A percentile compares a stretch with the other conserved stretches of the same genome.
Conservation (phyloP, 2,888 invertebrate genomes). For the Tenodera sinensis region DNA sequence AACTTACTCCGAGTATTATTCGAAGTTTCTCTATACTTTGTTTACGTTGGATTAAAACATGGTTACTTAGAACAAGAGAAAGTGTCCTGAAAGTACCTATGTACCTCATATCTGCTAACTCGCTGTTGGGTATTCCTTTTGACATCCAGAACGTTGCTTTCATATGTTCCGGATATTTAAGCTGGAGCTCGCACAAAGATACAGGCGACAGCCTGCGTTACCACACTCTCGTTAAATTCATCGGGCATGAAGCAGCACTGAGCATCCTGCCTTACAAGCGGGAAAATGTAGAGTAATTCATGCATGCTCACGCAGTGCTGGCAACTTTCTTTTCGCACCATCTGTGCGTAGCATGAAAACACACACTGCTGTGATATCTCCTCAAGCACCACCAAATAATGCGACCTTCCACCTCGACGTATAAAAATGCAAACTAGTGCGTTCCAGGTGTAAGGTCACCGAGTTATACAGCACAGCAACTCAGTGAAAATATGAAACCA, state of each 20-base stretch:
- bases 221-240: not conserved
- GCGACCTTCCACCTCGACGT: not conserved
- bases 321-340: not conserved
- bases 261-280: not conserved
- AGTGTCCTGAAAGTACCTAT: not conserved
- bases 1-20: too few species aligned
- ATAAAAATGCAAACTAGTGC: too few species aligned
- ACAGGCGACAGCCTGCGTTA: not conserved
- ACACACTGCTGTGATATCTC: not conserved
- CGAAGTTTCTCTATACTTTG: too few species aligned
- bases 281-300: not conserved
- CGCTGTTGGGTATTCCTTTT: not conserved
- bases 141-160: conserved; percentile 26
- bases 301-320: not conserved
- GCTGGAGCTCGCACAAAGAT: too few species aligned
- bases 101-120: not conserved
- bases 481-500: too few species aligned
- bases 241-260: not conserved
- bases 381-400: not conserved
- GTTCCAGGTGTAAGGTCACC: too few species aligned
- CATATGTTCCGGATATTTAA: not conserved
- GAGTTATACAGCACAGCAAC: too few species aligned
- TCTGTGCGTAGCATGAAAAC: not conserved
- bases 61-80: not conserved
- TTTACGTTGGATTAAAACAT: not conserved